Percentiles rank a stretch among this genome's conserved stretches.
Evolutionary conservation across 2,888 invertebrate species (phyloP).

Genomic region (Lottia gigantea): DNA sequence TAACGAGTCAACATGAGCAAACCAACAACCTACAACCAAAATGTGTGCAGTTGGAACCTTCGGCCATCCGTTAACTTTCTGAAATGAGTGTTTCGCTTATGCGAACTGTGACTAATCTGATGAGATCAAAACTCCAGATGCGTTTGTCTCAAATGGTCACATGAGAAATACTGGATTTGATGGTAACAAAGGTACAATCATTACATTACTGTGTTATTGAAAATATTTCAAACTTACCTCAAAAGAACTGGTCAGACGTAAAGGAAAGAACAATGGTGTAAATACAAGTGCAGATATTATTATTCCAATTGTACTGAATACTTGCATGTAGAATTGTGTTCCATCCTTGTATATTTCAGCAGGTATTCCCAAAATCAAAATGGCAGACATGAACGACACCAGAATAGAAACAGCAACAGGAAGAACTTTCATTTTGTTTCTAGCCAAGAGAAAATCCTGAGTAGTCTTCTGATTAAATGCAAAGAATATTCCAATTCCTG

Average conservation of each 20-base stretch:
- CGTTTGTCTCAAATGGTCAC: no score
- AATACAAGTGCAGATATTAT: slow-evolving; percentile 42
- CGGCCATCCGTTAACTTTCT: no score
- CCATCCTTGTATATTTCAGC: slow-evolving; percentile 61
- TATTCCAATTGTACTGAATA: slow-evolving; percentile 40
- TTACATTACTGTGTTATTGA: no score
- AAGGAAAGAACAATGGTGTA: slow-evolving; percentile 50
- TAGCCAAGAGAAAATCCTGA: slow-evolving; percentile 56
- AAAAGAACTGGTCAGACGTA: slow-evolving; percentile 49
- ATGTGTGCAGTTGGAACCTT: no score
- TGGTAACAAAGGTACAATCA: no score
- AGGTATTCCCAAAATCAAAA: slow-evolving; percentile 60
- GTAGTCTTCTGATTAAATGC: slow-evolving; percentile 47
- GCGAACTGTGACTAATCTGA: no score
- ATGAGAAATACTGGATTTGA: no score
- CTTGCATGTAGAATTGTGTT: slow-evolving; percentile 40
- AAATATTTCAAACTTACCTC: slow-evolving; percentile 36
- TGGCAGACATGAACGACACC: slow-evolving; percentile 64
- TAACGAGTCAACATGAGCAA: no score
- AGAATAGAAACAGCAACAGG: slow-evolving; percentile 61
- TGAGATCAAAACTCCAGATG: no score
- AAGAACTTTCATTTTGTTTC: slow-evolving; percentile 50
- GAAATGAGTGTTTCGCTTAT: no score
- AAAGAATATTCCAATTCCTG: slow-evolving; percentile 53
- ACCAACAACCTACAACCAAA: no score